phyloP scores from a whole-genome alignment of 2,113 vertebrate species.

The Catharus fuscescens region DNA sequence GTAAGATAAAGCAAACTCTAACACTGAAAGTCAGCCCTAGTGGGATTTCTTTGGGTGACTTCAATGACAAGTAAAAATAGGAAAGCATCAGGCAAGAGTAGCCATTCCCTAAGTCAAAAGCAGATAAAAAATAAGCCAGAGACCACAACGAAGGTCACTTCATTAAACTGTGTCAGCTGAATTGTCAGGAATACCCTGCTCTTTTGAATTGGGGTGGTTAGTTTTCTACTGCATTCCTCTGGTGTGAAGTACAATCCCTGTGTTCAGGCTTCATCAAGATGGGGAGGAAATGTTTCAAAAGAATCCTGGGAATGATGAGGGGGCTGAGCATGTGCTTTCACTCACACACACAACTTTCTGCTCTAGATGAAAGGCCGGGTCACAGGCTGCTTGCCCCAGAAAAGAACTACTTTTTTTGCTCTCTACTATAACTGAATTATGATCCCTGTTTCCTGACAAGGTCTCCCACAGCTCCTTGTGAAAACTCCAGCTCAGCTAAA shows the following conservation, averaged over 20 bases:
- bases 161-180: not conserved
- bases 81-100: not conserved
- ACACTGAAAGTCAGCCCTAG: not conserved
- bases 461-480: not conserved
- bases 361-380: not conserved
- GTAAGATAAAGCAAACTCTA: not conserved
- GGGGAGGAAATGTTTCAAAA: not conserved
- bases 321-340: not conserved
- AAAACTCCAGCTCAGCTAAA: not conserved
- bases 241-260: not conserved
- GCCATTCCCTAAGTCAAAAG: not conserved
- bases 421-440: not conserved
- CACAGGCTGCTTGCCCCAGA: not conserved
- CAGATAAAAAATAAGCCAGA: not conserved
- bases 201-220: not conserved
- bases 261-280: not conserved
- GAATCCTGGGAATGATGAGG: conserved; percentile 26
- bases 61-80: not conserved
- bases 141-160: not conserved
- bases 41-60: not conserved
- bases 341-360: not conserved
- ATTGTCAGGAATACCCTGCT: not conserved
- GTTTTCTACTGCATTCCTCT: not conserved
- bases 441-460: not conserved
- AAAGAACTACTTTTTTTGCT: not conserved